phyloP scores from a whole-genome alignment of 2,888 invertebrate genomes.

The Fissipunctia ypsillon region DNA sequence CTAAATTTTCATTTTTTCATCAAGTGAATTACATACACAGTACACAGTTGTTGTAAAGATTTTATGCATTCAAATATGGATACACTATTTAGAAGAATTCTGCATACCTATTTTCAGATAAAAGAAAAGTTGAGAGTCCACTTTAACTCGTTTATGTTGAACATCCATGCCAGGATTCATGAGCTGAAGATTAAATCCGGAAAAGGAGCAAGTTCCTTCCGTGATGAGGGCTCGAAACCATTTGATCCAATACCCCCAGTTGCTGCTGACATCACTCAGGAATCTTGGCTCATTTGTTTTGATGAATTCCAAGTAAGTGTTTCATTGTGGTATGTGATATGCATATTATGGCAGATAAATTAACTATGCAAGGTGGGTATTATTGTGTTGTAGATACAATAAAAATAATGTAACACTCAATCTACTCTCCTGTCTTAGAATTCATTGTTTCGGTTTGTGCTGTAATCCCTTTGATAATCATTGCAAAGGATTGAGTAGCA shows the following conservation, averaged over 20 bases:
- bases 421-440: neutral
- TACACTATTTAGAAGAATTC: neutral
- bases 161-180: constrained; percentile 97
- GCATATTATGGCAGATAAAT: neutral
- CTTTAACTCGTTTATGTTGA: constrained; percentile 99
- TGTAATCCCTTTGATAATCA: neutral
- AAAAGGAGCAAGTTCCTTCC: constrained; percentile 86
- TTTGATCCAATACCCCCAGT: constrained; percentile 99
- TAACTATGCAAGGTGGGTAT: constrained; percentile 8
- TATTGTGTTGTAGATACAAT: neutral
- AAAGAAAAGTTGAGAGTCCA: constrained; percentile 95
- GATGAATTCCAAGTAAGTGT: constrained; percentile 98
- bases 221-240: constrained; percentile 84
- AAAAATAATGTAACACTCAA: neutral
- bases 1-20: neutral
- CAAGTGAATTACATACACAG: neutral
- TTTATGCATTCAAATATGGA: neutral
- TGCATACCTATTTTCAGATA: constrained; percentile 85
- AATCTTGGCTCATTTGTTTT: constrained; percentile 98
- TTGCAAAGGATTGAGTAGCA: neutral
- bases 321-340: neutral
- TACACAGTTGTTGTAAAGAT: too few species aligned
- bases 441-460: neutral
- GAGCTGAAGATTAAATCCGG: constrained; percentile 93
- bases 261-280: constrained; percentile 95